Evolutionary conservation across 2,888 invertebrate species (phyloP).

Genomic region (Tribolium freemani): DNA sequence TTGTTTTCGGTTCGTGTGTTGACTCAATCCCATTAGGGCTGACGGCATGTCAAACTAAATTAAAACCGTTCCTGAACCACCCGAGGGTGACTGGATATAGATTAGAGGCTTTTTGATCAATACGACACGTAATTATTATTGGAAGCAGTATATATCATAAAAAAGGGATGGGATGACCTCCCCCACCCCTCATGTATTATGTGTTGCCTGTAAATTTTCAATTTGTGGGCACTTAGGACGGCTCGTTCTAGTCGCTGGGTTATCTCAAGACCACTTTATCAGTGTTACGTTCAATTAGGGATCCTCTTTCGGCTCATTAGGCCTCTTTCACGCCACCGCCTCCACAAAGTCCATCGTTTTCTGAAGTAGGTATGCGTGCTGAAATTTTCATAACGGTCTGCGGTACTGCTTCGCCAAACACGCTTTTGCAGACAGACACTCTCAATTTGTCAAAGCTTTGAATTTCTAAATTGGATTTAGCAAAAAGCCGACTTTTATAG

Average conservation of each 20-base stretch:
- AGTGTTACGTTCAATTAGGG: constrained; percentile 1
- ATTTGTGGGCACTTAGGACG: neutral
- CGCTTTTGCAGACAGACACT: constrained; percentile 32
- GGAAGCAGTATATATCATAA: neutral
- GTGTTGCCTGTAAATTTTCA: neutral
- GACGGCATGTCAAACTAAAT: constrained; percentile 27
- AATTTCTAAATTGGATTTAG: constrained; percentile 34
- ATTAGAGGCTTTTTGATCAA: neutral
- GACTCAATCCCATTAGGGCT: constrained; percentile 18
- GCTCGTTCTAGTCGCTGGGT: neutral
- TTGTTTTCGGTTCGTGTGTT: constrained; percentile 26
- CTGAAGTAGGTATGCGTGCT: constrained; percentile 18
- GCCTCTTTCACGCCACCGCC: constrained; percentile 13
- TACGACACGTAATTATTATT: neutral
- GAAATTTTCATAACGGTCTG: constrained; percentile 23
- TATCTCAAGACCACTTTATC: constrained; percentile 7
- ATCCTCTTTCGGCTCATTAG: constrained; percentile 26
- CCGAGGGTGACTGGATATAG: neutral
- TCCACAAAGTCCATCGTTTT: constrained; percentile 23
- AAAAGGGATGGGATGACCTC: too few relatives aligned
- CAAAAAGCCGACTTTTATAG: too few relatives aligned
- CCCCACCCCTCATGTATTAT: too few relatives aligned
- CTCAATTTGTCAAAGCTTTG: constrained; percentile 40
- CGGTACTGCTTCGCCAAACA: constrained; percentile 31
- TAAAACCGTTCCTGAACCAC: neutral